A percentile compares a stretch with the other conserved stretches of the same genome.
phyloP scores from a whole-genome alignment of 2,888 invertebrate species.

The Thecocarcelia acutangulata region DNA sequence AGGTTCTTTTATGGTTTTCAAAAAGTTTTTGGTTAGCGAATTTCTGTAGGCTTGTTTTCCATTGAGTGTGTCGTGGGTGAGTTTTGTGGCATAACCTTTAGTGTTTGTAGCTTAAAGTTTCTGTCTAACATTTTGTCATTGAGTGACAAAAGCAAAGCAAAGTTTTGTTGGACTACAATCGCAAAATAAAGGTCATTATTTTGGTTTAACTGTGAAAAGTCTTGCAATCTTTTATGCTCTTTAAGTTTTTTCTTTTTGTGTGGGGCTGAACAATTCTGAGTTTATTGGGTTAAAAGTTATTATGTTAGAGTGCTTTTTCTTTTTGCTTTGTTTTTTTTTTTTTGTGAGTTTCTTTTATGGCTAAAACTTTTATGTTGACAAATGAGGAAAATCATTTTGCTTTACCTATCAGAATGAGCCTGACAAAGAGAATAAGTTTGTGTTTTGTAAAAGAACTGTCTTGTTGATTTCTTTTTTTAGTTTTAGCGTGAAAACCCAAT shows the following conservation, averaged over 20 bases:
- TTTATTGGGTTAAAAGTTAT: slow-evolving; percentile 61
- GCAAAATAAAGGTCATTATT: slow-evolving; percentile 57
- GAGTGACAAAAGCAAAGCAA: slow-evolving; percentile 37
- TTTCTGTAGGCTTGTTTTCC: slow-evolving; percentile 6
- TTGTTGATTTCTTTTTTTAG: too few species aligned
- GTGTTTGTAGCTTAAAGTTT: not conserved
- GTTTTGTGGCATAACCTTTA: not conserved
- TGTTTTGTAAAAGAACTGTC: not conserved
- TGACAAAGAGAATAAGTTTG: not conserved
- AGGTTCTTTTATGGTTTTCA: slow-evolving; percentile 42
- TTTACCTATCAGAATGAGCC: too few species aligned
- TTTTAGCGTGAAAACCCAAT: too few species aligned
- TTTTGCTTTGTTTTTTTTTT: not conserved
- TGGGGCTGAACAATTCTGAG: slow-evolving; percentile 37
- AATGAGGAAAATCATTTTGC: not conserved
- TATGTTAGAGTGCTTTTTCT: slow-evolving; percentile 18
- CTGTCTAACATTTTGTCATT: slow-evolving; percentile 32
- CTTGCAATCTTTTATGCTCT: slow-evolving; percentile 26
- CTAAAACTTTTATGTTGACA: not conserved
- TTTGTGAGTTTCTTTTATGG: not conserved
- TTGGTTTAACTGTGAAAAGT: slow-evolving; percentile 54
- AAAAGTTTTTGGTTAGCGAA: slow-evolving; percentile 47
- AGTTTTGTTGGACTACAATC: slow-evolving; percentile 22
- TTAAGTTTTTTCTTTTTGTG: not conserved
- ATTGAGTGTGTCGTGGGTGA: not conserved